phyloP scores from a whole-genome alignment of 2,888 invertebrate genomes.

The Leistus spinibarbis region DNA sequence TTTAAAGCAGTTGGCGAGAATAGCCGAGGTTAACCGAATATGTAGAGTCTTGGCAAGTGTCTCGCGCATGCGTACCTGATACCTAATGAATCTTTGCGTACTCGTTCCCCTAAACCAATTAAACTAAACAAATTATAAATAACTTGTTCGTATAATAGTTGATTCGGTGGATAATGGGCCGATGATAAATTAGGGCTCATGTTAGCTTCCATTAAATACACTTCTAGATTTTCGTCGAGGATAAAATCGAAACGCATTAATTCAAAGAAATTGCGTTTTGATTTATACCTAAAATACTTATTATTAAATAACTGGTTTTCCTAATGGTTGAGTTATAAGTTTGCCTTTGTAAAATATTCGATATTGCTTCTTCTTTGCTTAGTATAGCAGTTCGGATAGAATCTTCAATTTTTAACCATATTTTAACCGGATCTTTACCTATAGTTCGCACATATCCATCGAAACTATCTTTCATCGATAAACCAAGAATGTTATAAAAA shows the following conservation, averaged over 20 bases:
- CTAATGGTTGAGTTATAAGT: not conserved
- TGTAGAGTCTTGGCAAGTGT: slow-evolving; percentile 24
- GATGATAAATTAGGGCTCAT: slow-evolving; percentile 98
- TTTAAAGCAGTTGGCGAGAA: not conserved
- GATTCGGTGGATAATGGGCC: slow-evolving; percentile 88
- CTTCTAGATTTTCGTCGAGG: slow-evolving; percentile 83
- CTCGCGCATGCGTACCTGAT: slow-evolving; percentile 52
- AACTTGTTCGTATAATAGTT: slow-evolving; percentile 89
- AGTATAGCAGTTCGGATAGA: slow-evolving; percentile 74
- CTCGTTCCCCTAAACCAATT: slow-evolving; percentile 71
- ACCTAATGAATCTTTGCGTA: slow-evolving; percentile 55
- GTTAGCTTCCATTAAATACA: slow-evolving; percentile 93
- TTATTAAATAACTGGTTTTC: no score
- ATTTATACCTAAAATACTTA: slow-evolving; percentile 53
- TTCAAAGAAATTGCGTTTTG: slow-evolving; percentile 84
- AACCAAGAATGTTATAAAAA: slow-evolving; percentile 73
- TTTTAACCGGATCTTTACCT: slow-evolving; percentile 71
- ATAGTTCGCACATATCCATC: slow-evolving; percentile 72
- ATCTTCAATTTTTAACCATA: slow-evolving; percentile 83
- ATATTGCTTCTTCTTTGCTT: slow-evolving; percentile 74
- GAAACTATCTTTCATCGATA: slow-evolving; percentile 86
- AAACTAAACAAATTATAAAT: slow-evolving; percentile 82
- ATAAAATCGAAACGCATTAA: slow-evolving; percentile 94
- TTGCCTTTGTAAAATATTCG: slow-evolving; percentile 61
- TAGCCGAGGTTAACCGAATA: not conserved